These are phyloP conservation scores for Thereva unica DNA, from an alignment of 2,888 invertebrate genomes.

Conservation along the genomic window DNA sequence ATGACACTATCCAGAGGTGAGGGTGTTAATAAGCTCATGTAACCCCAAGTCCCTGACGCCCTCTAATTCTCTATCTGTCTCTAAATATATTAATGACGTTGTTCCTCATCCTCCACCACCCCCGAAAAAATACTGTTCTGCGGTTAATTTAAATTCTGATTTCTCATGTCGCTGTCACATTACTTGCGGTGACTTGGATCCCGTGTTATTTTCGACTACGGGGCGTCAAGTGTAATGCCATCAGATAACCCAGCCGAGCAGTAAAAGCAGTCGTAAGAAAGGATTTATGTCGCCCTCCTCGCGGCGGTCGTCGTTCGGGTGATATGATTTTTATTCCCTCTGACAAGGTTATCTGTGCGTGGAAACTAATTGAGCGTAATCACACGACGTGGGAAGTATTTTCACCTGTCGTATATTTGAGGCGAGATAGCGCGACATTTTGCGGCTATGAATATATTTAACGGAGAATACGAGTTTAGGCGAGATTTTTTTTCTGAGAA, in stretches of 20 bases:
- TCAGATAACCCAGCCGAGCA: constrained; percentile 24
- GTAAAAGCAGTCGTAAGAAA: constrained; percentile 14
- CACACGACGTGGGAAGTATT: constrained; percentile 11
- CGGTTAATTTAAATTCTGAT: constrained; percentile 32
- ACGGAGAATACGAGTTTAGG: too few relatives aligned
- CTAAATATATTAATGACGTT: too few relatives aligned
- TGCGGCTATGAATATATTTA: too few relatives aligned
- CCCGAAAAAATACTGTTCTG: background rate
- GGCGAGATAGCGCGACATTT: too few relatives aligned
- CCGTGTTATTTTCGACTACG: constrained; percentile 2
- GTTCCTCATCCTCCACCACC: background rate
- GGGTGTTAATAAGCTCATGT: background rate
- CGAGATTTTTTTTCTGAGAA: too few relatives aligned
- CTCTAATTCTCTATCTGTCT: too few relatives aligned
- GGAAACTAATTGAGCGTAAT: constrained; percentile 26
- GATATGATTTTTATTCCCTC: constrained; percentile 25
- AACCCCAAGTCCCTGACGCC: background rate
- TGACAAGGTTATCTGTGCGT: constrained; percentile 19
- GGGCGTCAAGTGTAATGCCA: constrained; percentile 34
- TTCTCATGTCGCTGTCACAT: constrained; percentile 28
- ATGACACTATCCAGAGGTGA: background rate
- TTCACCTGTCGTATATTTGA: constrained; percentile 3
- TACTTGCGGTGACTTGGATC: constrained; percentile 16
- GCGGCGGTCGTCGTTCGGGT: background rate
- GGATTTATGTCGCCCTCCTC: constrained; percentile 24